A percentile compares a stretch with the other conserved stretches of the same genome.
Conservation (phyloP, 2,113 vertebrate species). For the Lagenorhynchus albirostris region DNA sequence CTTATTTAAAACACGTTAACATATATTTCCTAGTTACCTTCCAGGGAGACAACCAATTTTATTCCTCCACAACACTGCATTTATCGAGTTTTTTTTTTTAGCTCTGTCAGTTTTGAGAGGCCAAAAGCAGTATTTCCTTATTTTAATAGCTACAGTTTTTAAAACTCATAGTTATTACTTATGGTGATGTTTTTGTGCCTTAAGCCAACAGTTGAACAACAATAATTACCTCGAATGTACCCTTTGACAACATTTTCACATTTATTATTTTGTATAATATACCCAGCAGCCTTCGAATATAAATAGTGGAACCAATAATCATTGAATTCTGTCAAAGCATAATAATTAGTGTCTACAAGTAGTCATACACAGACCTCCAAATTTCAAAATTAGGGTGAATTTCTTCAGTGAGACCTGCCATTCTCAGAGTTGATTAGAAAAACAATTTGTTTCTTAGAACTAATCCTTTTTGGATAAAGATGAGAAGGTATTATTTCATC, state of each 20-base stretch:
- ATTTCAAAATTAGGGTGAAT: neutral
- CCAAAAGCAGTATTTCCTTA: constrained; percentile 40
- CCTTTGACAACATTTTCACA: constrained; percentile 52
- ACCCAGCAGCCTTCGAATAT: neutral
- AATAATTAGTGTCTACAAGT: constrained; percentile 13
- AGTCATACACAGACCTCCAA: neutral
- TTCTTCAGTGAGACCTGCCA: neutral
- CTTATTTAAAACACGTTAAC: constrained; percentile 39
- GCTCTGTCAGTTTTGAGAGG: constrained; percentile 6
- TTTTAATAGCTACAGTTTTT: constrained; percentile 52
- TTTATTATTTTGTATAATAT: constrained; percentile 42
- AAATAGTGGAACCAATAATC: constrained; percentile 31
- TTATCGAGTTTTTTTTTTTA: neutral
- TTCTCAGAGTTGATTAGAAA: neutral
- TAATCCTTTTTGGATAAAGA: neutral
- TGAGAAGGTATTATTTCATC: neutral
- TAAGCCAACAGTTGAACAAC: constrained; percentile 44
- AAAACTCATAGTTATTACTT: constrained; percentile 46
- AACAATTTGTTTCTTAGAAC: neutral
- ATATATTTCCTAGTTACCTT: constrained; percentile 36
- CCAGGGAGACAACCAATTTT: neutral
- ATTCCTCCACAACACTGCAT: constrained; percentile 39
- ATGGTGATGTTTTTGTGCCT: constrained; percentile 41
- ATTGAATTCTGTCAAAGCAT: neutral
- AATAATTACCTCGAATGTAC: constrained; percentile 26